These are phyloP conservation scores for Cardiocondyla obscurior DNA, from an alignment of 1,140 invertebrate species.

Conservation along the genomic window DNA sequence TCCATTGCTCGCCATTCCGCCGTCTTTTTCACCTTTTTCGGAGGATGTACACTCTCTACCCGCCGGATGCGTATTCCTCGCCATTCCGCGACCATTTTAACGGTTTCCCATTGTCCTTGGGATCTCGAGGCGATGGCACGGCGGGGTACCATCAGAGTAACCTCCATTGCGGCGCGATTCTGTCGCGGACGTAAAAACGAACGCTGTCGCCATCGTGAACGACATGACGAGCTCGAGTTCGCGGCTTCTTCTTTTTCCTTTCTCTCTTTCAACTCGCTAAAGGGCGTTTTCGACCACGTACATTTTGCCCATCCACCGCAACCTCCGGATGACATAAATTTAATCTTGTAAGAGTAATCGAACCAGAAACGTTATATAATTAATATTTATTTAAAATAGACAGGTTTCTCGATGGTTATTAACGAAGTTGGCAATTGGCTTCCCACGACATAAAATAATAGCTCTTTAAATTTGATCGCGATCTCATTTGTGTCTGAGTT, in stretches of 20 bases:
- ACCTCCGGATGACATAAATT: not conserved
- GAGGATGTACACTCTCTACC: slow-evolving; percentile 49
- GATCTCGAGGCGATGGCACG: not conserved
- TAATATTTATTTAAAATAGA: not conserved
- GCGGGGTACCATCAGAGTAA: slow-evolving; percentile 56
- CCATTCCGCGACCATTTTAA: slow-evolving; percentile 59
- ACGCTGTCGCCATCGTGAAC: slow-evolving; percentile 47
- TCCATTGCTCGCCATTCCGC: not conserved
- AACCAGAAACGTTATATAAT: no score
- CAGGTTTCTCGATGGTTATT: slow-evolving; percentile 42
- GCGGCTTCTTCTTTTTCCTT: not conserved
- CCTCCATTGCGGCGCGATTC: not conserved
- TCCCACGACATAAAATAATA: slow-evolving; percentile 36
- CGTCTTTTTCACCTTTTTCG: slow-evolving; percentile 41
- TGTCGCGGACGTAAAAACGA: slow-evolving; percentile 9
- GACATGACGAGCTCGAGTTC: slow-evolving; percentile 12
- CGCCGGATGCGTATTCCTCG: slow-evolving; percentile 48
- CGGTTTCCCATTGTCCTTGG: slow-evolving; percentile 56
- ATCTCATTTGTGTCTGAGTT: slow-evolving; percentile 66
- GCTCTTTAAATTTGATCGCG: slow-evolving; percentile 64
- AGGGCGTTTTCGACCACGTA: not conserved
- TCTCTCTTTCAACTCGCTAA: not conserved
- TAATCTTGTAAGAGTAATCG: not conserved
- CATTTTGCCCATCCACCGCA: not conserved
- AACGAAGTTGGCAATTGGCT: slow-evolving; percentile 59